Base-by-base conservation (phyloP, 2,888 invertebrate genomes). In the Drosophila prolongata region DNA sequence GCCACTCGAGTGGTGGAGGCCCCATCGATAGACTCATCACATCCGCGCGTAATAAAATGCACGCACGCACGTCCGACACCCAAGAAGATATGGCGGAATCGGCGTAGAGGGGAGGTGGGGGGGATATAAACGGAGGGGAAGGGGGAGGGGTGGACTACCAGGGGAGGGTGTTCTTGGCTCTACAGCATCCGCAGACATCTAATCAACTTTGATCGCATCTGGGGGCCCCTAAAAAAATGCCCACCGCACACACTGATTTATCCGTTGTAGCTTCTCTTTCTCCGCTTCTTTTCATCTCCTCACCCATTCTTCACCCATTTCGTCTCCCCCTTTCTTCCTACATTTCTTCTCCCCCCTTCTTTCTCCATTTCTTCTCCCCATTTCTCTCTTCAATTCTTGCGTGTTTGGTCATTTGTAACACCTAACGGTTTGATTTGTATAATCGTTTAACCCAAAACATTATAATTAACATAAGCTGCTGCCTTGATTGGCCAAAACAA, bases 11-110 rank as follows among this genome's bases (percentile, higher is more conserved):
- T 47, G 46, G 42, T 9, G 35, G 42, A 44, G 40, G 34, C 55
- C 56, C 40, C 69, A 47, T 78, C 85, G 67, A 82, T 82, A 83
- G 87, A 88, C 85, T 50, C 82, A 82, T 84, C 82, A 79, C 86
- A 82, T 87, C 82, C 82, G 84, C 78, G 85, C 78, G 77, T 84
- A 84, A 84, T 84, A 86, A 84, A 84, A 88, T 76, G 79, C 88
- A 83, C 87, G 84, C 88, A 84, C 84, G 84, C 84, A 79, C 58
- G 42, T 59, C 66, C 86, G 62, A 80, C 87, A 88, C 87, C 77
- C 46, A 53, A 74, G 66, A 44, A 38, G 54, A 34, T 40, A 8
- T 50, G n/a, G 24, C 14, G 35, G 8, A 11, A 34, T 49, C 47
- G 47, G 3, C 1, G 19, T 13, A 10, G 6, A 2, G 35, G 13